A percentile compares a stretch with the other conserved stretches of the same genome.
Conservation (phyloP, 1,140 invertebrate species). For the Cyrtorhinus lividipennis region DNA sequence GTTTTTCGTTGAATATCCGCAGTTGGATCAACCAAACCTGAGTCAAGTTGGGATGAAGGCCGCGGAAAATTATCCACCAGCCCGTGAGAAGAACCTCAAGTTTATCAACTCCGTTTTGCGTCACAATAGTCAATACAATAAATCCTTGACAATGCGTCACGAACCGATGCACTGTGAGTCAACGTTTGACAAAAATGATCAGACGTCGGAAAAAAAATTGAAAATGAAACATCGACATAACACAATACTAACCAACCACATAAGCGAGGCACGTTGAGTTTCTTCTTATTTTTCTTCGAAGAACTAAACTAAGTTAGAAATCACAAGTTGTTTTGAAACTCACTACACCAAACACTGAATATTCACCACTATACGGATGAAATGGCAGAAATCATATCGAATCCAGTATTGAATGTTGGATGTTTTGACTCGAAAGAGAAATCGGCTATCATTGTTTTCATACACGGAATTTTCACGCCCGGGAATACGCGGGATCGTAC, state of each 20-base stretch:
- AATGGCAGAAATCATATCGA: too few species aligned
- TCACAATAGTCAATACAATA: too few species aligned
- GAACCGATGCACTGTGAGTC: too few species aligned
- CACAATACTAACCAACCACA: slow-evolving; percentile 36
- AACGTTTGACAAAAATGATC: not conserved
- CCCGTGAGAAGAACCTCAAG: not conserved
- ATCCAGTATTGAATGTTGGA: slow-evolving; percentile 12
- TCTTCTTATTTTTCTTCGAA: not conserved
- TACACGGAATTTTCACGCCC: too few species aligned
- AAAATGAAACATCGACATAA: slow-evolving; percentile 20
- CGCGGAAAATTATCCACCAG: not conserved
- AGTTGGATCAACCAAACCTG: too few species aligned
- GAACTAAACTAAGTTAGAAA: not conserved
- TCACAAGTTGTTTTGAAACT: not conserved
- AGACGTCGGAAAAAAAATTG: not conserved
- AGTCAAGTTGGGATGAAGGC: not conserved
- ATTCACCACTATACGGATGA: too few species aligned
- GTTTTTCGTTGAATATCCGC: too few species aligned
- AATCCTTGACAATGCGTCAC: too few species aligned
- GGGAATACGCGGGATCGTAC: too few species aligned
- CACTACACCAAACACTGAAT: too few species aligned
- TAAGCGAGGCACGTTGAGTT: not conserved
- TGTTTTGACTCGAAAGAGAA: slow-evolving; percentile 14
- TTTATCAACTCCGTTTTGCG: not conserved
- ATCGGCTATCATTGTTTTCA: slow-evolving; percentile 17